Conservation (phyloP, 2,888 invertebrate species). For the Eutolmus rufibarbis region DNA sequence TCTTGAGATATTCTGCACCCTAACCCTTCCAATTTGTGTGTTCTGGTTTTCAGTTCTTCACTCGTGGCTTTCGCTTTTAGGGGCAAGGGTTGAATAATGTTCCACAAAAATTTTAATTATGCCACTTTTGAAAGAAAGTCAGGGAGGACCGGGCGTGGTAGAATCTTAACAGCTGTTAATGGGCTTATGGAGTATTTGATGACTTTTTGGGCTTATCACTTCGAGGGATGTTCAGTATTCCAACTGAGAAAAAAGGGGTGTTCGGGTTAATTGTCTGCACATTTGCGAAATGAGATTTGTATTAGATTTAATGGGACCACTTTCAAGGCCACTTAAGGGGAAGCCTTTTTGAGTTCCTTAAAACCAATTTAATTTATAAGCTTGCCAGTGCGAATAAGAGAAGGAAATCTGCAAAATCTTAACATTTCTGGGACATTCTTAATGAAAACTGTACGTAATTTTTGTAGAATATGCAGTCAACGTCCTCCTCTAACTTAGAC, state of each 20-base stretch:
- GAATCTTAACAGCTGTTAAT: background rate
- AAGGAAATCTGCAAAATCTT: background rate
- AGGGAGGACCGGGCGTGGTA: background rate
- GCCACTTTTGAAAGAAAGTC: constrained; percentile 1
- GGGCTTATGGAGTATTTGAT: background rate
- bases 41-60: background rate
- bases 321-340: background rate
- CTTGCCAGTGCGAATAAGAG: background rate
- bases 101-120: constrained; percentile 25
- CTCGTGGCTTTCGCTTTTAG: background rate
- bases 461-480: background rate
- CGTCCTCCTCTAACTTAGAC: too few species aligned
- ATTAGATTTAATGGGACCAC: background rate
- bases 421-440: background rate
- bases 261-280: background rate
- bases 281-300: background rate
- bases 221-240: background rate
- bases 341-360: background rate
- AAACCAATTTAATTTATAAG: background rate
- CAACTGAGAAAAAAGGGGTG: background rate
- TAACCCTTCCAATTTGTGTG: background rate
- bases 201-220: background rate
- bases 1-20: background rate
- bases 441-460: background rate
- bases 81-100: background rate